Percentiles rank a stretch among this genome's conserved stretches.
phyloP scores from a whole-genome alignment of 2,797 vertebrate species.

The Mormyrus proboscirostris region DNA sequence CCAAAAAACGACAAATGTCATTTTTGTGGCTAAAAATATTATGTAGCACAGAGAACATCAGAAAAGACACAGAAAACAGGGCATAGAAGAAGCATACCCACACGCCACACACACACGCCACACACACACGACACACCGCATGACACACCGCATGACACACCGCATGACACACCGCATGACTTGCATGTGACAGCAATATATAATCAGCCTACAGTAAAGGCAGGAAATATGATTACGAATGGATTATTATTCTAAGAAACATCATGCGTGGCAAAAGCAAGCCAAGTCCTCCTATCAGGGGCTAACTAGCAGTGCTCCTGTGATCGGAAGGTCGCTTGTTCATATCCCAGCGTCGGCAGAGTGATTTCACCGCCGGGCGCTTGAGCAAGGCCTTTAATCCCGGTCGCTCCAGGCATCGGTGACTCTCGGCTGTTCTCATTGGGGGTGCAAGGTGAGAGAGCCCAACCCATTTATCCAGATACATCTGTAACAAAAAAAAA shows the following conservation, averaged over 20 bases:
- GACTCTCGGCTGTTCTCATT: not conserved
- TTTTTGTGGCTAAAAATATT: conserved; percentile 21
- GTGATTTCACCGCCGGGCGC: not conserved
- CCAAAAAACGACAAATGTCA: conserved; percentile 20
- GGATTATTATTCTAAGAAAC: not conserved
- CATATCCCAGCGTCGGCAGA: not conserved
- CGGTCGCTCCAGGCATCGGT: not conserved
- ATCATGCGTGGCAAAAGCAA: too few relatives aligned
- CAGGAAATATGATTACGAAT: not conserved
- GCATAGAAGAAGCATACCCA: not conserved
- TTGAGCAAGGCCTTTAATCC: not conserved
- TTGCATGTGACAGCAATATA: not conserved
- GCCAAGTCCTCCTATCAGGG: not conserved
- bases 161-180: not conserved
- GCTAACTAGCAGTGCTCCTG: not conserved
- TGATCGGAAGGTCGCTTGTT: not conserved
- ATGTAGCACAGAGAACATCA: conserved; percentile 18
- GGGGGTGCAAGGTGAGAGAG: not conserved
- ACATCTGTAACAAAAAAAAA: not conserved
- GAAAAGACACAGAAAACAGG: conserved; percentile 10
- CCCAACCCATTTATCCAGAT: not conserved
- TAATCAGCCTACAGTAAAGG: not conserved
- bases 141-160: not conserved
- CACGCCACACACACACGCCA: not conserved
- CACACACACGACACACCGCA: not conserved